These are phyloP conservation scores for Neodiprion lecontei DNA, from an alignment of 1,140 invertebrate genomes.

Conservation along the genomic window DNA sequence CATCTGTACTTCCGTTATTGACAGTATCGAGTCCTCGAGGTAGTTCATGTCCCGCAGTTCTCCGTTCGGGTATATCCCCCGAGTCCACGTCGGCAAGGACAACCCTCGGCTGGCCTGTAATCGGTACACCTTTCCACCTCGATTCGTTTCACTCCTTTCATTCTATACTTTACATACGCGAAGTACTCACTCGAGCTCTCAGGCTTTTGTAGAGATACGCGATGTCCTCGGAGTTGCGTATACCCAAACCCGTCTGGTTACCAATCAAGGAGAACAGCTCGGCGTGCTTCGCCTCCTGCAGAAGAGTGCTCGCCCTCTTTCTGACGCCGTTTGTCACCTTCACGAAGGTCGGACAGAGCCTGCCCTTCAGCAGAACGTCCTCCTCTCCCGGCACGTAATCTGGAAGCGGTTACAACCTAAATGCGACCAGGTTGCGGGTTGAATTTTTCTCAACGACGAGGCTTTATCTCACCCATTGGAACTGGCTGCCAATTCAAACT, in stretches of 20 bases:
- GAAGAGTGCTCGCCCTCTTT: slow-evolving; percentile 22
- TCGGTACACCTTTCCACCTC: slow-evolving; percentile 17
- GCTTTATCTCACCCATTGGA: slow-evolving; percentile 47
- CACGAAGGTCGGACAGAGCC: slow-evolving; percentile 45
- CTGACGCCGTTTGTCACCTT: slow-evolving; percentile 23
- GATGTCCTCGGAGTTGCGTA: slow-evolving; percentile 37
- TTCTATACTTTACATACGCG: background rate
- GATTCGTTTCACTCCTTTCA: background rate
- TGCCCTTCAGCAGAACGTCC: slow-evolving; percentile 47
- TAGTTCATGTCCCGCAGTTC: slow-evolving; percentile 37
- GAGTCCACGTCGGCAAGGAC: slow-evolving; percentile 42
- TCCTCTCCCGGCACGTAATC: slow-evolving; percentile 36
- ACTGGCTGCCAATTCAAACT: slow-evolving; percentile 67
- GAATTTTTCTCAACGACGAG: no score
- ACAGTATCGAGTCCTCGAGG: slow-evolving; percentile 40
- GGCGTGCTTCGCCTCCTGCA: slow-evolving; percentile 16
- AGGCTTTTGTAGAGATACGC: slow-evolving; percentile 40
- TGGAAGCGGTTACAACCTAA: slow-evolving; percentile 27
- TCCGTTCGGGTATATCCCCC: slow-evolving; percentile 38
- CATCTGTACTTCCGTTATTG: slow-evolving; percentile 40
- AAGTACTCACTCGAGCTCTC: slow-evolving; percentile 41
- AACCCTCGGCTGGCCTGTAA: slow-evolving; percentile 38
- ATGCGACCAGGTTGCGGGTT: background rate
- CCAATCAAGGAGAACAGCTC: slow-evolving; percentile 36
- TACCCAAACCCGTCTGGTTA: slow-evolving; percentile 32